A percentile compares a stretch with the other conserved stretches of the same genome.
phyloP scores from a whole-genome alignment of 2,797 vertebrate species.

The Menidia menidia region DNA sequence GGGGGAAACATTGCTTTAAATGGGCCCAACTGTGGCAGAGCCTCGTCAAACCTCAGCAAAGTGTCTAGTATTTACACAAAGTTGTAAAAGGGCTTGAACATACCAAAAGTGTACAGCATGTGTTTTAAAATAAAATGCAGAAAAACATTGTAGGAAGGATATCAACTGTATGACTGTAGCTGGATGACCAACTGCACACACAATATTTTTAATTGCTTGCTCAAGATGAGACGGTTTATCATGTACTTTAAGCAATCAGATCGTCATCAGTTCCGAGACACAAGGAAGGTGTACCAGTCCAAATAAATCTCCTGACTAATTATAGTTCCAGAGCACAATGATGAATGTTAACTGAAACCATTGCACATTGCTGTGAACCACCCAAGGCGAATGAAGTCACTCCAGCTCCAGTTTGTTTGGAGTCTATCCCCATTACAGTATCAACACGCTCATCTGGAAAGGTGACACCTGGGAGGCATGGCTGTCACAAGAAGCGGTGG shows the following conservation, averaged over 20 bases:
- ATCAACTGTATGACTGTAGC: not conserved
- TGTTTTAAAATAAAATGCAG: not conserved
- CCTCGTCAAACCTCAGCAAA: slow-evolving; percentile 50
- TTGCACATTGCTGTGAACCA: slow-evolving; percentile 60
- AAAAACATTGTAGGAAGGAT: not conserved
- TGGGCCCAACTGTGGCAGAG: slow-evolving; percentile 73
- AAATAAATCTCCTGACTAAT: slow-evolving; percentile 53
- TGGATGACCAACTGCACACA: not conserved
- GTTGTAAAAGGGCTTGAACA: slow-evolving; percentile 25
- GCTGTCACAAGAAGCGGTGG: slow-evolving; percentile 59
- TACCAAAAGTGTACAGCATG: slow-evolving; percentile 1
- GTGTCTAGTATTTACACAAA: slow-evolving; percentile 60
- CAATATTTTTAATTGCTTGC: not conserved
- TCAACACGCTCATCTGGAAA: slow-evolving; percentile 67
- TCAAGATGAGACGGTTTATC: slow-evolving; percentile 7
- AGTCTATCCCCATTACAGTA: slow-evolving; percentile 69
- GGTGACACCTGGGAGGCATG: slow-evolving; percentile 67
- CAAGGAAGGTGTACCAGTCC: slow-evolving; percentile 26
- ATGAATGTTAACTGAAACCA: slow-evolving; percentile 66
- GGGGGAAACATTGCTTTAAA: slow-evolving; percentile 80
- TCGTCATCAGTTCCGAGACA: not conserved
- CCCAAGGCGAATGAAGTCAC: slow-evolving; percentile 72
- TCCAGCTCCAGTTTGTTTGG: slow-evolving; percentile 62
- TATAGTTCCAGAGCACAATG: slow-evolving; percentile 50
- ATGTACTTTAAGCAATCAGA: too few species aligned